Percentiles rank a stretch among this genome's conserved stretches.
These are phyloP conservation scores for Ramphastos sulfuratus DNA, from an alignment of 2,113 vertebrate genomes.

Conservation along the genomic window DNA sequence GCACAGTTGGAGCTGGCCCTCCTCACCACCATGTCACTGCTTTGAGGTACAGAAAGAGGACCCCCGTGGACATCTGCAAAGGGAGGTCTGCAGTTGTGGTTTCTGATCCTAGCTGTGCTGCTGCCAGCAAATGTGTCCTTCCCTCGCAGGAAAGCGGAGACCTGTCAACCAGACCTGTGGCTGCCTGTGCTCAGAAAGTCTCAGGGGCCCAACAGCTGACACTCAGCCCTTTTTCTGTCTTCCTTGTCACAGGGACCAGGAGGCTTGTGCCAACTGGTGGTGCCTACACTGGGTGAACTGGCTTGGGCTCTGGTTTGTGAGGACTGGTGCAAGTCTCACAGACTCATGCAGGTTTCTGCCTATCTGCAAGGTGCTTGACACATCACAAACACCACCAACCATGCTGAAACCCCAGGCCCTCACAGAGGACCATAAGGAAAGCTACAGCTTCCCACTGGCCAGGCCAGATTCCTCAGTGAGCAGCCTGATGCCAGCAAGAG, in stretches of 20 bases:
- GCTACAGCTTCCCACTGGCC: neutral
- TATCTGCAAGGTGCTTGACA: conserved; percentile 4
- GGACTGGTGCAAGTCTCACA: neutral
- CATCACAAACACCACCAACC: neutral
- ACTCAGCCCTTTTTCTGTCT: neutral
- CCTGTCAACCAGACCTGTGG: neutral
- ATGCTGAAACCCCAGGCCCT: neutral
- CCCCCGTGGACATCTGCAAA: neutral
- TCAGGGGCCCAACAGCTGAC: neutral
- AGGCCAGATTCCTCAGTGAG: neutral
- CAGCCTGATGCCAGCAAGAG: neutral
- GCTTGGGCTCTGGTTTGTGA: neutral
- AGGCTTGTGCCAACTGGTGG: neutral
- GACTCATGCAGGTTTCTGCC: neutral
- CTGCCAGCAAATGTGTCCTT: neutral
- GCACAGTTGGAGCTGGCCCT: neutral
- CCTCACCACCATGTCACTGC: neutral
- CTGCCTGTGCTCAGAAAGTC: neutral
- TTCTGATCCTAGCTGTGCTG: neutral
- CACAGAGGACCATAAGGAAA: neutral
- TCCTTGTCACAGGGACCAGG: neutral
- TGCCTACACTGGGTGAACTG: neutral
- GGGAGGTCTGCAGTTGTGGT: neutral
- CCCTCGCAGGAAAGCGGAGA: neutral
- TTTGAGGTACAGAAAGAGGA: neutral